Base-by-base conservation (phyloP, 2,113 vertebrate species). In the Cyprinodon tularosa region DNA sequence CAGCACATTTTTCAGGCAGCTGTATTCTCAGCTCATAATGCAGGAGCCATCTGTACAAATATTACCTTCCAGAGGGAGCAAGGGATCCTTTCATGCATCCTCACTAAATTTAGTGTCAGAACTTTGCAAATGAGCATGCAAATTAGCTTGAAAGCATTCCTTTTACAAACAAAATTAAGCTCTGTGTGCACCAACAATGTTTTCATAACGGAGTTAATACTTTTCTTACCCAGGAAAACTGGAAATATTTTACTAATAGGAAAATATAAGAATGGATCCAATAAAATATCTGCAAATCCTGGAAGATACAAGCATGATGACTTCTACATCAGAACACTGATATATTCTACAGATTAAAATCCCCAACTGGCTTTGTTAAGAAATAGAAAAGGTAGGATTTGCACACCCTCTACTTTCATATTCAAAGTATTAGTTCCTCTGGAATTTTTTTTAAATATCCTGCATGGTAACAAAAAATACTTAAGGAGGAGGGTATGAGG, bases 21-120 rank as follows among this genome's bases (percentile, higher is more conserved):
- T 50, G 15, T 36, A 68, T 68, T 68, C 47, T 53, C 9, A 47
- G 45, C 10, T 50, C 50, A 37, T 68, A 66, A 64, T 64, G 38
- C 38, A 64, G 20, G 62, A 64, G n/a, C 64, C 40, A 68, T 47
- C 45, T 68, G 66, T 15, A 68, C 45, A 50, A 68, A 68, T 17
- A 48, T 50, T 36, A 68, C 29, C 45, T 67, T 48, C 13, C 66
- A 37, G 66, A 37, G 42, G 45, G 22, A 68, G 45, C 13, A 68
- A 22, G 44, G 15, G 48, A 69, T 22, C 37, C 50, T 39, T 69
- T 70, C 50, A 12, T 60, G 68, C 50, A 29, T 71, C n/a, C 53
- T 71, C 57, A 44, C 7, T 1, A 36, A 61, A 42, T 15, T 44
- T 22, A 45, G 57, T 3, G 8, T 40, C 37, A n/a, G n/a, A 66